Evolutionary conservation across 2,888 invertebrate species (phyloP), one percentile per base, ranked within the genome.

Genomic region (Drosophila kokeensis): DNA sequence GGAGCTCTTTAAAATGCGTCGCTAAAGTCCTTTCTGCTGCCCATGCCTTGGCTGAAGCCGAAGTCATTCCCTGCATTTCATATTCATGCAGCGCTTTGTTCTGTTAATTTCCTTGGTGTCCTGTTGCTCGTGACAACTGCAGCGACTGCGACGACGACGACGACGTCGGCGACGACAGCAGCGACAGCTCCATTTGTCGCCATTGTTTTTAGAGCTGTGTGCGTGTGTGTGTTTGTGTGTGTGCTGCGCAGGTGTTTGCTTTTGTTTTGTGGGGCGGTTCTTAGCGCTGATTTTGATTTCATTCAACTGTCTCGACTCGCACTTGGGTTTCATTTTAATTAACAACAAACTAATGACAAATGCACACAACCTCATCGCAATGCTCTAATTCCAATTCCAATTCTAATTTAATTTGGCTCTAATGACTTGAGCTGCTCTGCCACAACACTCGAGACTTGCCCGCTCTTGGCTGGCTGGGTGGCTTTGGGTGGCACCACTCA

Each of bases 321-420:
- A 81, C 76, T 81, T 82, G 79, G 69, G 80, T 71, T 80, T 78
- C 88, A 82, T 84, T 85, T 85, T 85, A 85, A 85, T 85, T 85
- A 85, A 85, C 90, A 85, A 84, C 82, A 77, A 85, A 89, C 90
- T 85, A 85, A 85, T 89, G 85, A 79, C 75, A 87, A 85, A 69
- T 73, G 73, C 80, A 76, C 55, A 87, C 70, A 74, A 68, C 48
- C 63, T 42, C 58, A 54, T 50, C 76, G 80, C 54, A 80, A 57
- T 78, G 72, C 65, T 81, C 81, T 66, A 80, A 71, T 68, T 78
- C 69, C 42, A 80, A 71, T 68, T 78, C 69, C 42, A 53, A 58
- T 61, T 87, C 85, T 71, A 82, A 84, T 87, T 84, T 76, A 76
- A 87, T 85, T 85, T 85, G 79, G 58, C 77, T 87, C 87, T 84